A percentile compares a stretch with the other conserved stretches of the same genome.
Conservation (phyloP, 2,113 vertebrate species). For the Miniopterus natalensis region DNA sequence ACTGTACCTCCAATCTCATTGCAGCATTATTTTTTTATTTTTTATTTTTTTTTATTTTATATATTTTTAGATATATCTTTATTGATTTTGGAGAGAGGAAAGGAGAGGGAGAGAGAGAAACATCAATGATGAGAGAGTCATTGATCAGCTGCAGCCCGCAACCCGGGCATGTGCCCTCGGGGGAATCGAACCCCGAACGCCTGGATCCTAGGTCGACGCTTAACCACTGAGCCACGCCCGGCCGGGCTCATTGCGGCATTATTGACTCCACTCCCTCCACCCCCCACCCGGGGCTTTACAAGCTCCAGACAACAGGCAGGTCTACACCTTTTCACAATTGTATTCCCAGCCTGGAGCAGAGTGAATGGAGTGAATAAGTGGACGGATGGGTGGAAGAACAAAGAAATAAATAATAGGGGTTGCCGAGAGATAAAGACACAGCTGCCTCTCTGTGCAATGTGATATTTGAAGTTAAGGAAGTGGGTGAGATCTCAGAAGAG, state of each 20-base stretch:
- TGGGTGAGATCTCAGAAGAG: slow-evolving; percentile 57
- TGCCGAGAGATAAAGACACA: neutral
- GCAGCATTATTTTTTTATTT: neutral
- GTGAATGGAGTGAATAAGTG: neutral
- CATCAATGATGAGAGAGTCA: too few species aligned
- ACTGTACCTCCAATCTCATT: neutral
- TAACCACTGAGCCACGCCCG: too few species aligned
- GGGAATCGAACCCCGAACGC: too few species aligned
- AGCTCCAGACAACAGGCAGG: neutral
- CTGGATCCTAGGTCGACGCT: too few species aligned
- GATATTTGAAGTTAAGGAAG: slow-evolving; percentile 56
- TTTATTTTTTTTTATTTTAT: too few species aligned
- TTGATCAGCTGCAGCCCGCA: too few species aligned
- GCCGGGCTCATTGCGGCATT: neutral
- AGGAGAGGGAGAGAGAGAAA: too few species aligned
- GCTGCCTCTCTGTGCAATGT: neutral
- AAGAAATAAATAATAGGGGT: neutral
- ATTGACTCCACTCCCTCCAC: neutral
- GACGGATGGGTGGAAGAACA: neutral
- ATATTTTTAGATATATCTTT: too few species aligned
- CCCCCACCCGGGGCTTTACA: neutral
- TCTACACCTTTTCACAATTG: neutral
- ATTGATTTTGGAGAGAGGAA: too few species aligned
- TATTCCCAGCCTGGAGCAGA: neutral
- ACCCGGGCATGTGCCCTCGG: too few species aligned